A percentile compares a stretch with the other conserved stretches of the same genome.
These are phyloP conservation scores for Pagetopsis macropterus DNA, from an alignment of 2,797 vertebrate genomes.

Conservation along the genomic window DNA sequence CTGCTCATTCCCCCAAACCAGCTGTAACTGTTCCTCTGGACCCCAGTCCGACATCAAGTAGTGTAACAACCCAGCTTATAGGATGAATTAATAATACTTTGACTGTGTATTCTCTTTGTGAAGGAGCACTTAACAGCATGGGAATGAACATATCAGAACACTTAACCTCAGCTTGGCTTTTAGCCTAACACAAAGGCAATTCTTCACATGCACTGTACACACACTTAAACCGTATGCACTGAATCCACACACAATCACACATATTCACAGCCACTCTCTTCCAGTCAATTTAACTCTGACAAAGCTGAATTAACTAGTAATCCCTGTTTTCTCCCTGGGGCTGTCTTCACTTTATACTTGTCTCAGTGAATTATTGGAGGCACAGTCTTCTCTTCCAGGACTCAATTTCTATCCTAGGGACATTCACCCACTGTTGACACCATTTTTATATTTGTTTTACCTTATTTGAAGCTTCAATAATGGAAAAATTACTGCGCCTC, in stretches of 20 bases:
- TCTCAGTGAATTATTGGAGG: constrained; percentile 64
- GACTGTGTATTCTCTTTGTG: background rate
- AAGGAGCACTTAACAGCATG: background rate
- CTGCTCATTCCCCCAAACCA: constrained; percentile 1
- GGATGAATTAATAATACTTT: constrained; percentile 7
- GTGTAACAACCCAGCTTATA: background rate
- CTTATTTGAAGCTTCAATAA: constrained; percentile 10
- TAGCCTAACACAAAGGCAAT: background rate
- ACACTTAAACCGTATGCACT: background rate
- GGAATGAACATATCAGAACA: constrained; percentile 18
- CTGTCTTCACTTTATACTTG: constrained; percentile 63
- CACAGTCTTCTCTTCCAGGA: constrained; percentile 31
- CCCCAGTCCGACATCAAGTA: background rate
- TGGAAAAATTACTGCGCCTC: background rate
- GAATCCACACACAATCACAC: constrained; percentile 1
- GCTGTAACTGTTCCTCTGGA: background rate
- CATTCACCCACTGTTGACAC: constrained; percentile 10
- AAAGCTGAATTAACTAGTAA: constrained; percentile 69
- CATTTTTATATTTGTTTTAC: constrained; percentile 12
- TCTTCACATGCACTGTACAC: background rate
- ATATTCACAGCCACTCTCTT: constrained; percentile 42
- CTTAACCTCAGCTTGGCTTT: constrained; percentile 22
- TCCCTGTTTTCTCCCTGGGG: constrained; percentile 59
- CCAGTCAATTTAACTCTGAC: constrained; percentile 70
- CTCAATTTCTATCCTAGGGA: constrained; percentile 39